Conservation (phyloP, 2,797 vertebrate genomes). For the Parauchenoglanis ngamensis region DNA sequence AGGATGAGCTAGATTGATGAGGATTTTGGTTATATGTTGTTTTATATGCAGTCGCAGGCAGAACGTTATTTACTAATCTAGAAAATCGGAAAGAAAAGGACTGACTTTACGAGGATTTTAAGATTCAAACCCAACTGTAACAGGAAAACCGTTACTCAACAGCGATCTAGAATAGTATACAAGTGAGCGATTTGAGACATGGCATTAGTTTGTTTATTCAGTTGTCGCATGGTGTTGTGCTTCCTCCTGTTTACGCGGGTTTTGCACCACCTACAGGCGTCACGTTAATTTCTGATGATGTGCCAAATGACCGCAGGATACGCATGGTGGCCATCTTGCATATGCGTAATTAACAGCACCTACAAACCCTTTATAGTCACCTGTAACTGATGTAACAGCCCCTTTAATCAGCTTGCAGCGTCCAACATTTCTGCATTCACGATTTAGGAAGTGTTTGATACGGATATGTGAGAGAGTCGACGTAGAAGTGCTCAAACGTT, state of each 20-base stretch:
- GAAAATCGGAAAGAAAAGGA: background rate
- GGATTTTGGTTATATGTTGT: background rate
- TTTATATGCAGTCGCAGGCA: background rate
- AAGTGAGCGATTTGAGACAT: background rate
- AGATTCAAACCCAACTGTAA: background rate
- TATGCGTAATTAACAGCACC: background rate
- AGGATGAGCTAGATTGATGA: background rate
- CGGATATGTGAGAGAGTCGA: background rate
- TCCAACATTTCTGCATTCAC: background rate
- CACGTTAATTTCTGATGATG: too few relatives aligned
- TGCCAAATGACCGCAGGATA: background rate
- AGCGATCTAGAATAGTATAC: background rate
- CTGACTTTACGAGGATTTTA: background rate
- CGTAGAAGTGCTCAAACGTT: background rate
- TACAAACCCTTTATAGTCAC: background rate
- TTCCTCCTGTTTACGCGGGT: background rate
- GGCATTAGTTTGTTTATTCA: too few relatives aligned
- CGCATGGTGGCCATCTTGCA: background rate
- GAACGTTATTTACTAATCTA: background rate
- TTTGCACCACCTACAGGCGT: too few relatives aligned
- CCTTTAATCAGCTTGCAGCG: background rate
- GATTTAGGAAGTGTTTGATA: background rate
- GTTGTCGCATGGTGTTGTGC: too few relatives aligned
- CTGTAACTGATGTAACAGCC: background rate
- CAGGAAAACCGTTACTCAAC: background rate